A percentile compares a stretch with the other conserved stretches of the same genome.
phyloP scores from a whole-genome alignment of 2,113 vertebrate genomes.

The Gobiocypris rarus region DNA sequence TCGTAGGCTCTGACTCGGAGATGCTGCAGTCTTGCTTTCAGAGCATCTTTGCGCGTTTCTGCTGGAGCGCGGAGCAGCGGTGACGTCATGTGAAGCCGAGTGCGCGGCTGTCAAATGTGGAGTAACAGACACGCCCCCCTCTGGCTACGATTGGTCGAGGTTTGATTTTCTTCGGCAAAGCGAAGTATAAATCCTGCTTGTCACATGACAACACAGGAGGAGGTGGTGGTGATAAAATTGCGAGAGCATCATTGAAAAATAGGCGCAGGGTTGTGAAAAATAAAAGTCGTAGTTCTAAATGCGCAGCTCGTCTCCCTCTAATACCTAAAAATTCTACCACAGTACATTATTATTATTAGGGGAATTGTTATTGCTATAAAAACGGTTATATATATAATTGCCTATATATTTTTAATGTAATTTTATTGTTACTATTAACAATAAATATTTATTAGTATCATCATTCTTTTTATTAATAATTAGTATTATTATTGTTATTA shows the following conservation, averaged over 20 bases:
- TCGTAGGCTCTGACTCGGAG: slow-evolving; percentile 72
- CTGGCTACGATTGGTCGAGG: slow-evolving; percentile 65
- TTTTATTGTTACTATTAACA: too few relatives aligned
- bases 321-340: neutral
- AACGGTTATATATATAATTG: too few relatives aligned
- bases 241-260: slow-evolving; percentile 46
- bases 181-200: slow-evolving; percentile 48
- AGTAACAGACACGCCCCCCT: slow-evolving; percentile 59
- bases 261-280: slow-evolving; percentile 47
- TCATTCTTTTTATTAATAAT: too few relatives aligned
- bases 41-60: slow-evolving; percentile 79
- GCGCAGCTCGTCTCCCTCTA: slow-evolving; percentile 51
- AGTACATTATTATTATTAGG: neutral
- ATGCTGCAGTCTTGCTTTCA: slow-evolving; percentile 81
- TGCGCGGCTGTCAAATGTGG: slow-evolving; percentile 58
- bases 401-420: too few relatives aligned
- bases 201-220: slow-evolving; percentile 64
- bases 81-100: slow-evolving; percentile 73
- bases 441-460: too few relatives aligned
- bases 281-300: slow-evolving; percentile 60
- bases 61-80: slow-evolving; percentile 71
- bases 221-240: slow-evolving; percentile 54
- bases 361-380: neutral
- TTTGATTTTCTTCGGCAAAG: slow-evolving; percentile 58
- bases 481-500: too few relatives aligned